These are phyloP conservation scores for Lasioglossum albipes DNA, from an alignment of 1,140 invertebrate species.

Conservation along the genomic window DNA sequence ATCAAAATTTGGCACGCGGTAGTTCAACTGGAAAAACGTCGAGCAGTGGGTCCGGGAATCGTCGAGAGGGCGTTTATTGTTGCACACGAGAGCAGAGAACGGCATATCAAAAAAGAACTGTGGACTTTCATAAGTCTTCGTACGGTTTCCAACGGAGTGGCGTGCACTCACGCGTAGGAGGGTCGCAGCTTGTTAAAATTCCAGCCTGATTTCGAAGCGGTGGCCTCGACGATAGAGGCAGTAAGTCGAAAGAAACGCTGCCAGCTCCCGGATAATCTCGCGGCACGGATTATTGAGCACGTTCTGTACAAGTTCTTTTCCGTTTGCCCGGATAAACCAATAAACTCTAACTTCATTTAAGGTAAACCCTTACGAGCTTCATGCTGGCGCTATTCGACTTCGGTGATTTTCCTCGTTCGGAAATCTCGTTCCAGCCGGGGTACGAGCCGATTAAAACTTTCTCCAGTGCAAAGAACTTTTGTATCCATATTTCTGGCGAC, in stretches of 20 bases:
- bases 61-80: background rate
- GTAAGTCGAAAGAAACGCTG: slow-evolving; percentile 56
- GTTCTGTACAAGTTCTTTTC: slow-evolving; percentile 61
- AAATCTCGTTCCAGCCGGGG: slow-evolving; percentile 14
- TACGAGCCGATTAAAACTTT: slow-evolving; percentile 49
- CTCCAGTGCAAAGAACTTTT: slow-evolving; percentile 13
- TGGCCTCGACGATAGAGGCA: slow-evolving; percentile 20
- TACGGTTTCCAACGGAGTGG: slow-evolving; percentile 10
- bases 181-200: slow-evolving; percentile 62
- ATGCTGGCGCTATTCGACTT: slow-evolving; percentile 42
- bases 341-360: slow-evolving; percentile 66
- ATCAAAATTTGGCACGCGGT: no score
- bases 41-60: no score
- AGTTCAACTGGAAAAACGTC: no score
- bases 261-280: slow-evolving; percentile 60
- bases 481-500: slow-evolving; percentile 36
- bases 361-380: slow-evolving; percentile 58
- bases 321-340: slow-evolving; percentile 65
- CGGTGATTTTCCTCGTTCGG: slow-evolving; percentile 50
- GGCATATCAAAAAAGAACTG: slow-evolving; percentile 30
- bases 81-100: background rate
- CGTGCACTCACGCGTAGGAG: slow-evolving; percentile 14
- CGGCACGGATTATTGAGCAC: slow-evolving; percentile 66
- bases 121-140: slow-evolving; percentile 59
- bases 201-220: slow-evolving; percentile 54